Evolutionary conservation across 2,797 vertebrate genomes (phyloP), one percentile per base, ranked within the genome.

Genomic region (Thaleichthys pacificus): DNA sequence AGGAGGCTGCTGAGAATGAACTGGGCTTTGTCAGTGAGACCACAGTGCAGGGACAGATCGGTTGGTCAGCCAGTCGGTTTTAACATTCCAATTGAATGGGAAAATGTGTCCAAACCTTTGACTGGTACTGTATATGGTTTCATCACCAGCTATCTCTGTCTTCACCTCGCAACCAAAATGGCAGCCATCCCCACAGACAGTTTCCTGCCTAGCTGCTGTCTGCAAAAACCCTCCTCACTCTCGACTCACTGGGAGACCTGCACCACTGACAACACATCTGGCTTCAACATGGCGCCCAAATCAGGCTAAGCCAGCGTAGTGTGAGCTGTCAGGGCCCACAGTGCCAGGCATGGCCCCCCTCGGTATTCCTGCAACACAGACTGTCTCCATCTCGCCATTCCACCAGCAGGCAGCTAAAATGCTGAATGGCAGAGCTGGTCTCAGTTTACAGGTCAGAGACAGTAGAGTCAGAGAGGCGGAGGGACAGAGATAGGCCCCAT

Each of bases 391-490:
- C 67, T 58, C 30, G n/a, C 30, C 67, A 58, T 57, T 69, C 67
- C 54, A 58, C 66, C 6, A 9, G 2, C 12, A 11, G 21, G 49
- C 4, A 21, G n/a, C 30, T 60, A 14, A 58, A 17, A 35, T 5
- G 30, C 9, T 35, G 14, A 35, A 68, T 57, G 26, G 51, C 67
- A 68, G 51, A 57, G 51, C 30, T 60, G 54, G 56, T 54, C 67
- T 69, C 67, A 69, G 67, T 35, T 69, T 69, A 58, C 67, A 58
- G 56, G 67, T 69, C 67, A 38, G n/a, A 69, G 67, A 67, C 66
- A 67, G 42, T 12, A 47, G 51, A n/a, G 51, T 56, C 15, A 19
- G 61, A 62, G 60, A 61, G 11, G 22, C 4, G 22, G 51, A 56
- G 60, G 22, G 21, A 61, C n/a, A 61, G 51, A 56, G 51, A 56